phyloP scores from a whole-genome alignment of 2,888 invertebrate species.

The Coenonympha glycerion region DNA sequence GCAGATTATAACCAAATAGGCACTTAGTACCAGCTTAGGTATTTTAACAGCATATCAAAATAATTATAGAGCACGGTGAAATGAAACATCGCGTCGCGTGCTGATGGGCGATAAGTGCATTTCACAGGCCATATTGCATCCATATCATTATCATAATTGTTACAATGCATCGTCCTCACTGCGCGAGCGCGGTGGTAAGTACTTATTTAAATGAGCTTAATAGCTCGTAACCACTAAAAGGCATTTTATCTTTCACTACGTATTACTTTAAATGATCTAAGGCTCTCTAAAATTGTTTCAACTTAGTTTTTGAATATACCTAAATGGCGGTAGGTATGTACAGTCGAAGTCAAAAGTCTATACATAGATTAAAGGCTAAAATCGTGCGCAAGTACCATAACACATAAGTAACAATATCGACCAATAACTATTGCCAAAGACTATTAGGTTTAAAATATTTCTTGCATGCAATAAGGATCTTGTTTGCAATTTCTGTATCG shows the following conservation, averaged over 20 bases:
- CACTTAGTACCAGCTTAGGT: not conserved
- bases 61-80: constrained; percentile 45
- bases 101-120: constrained; percentile 61
- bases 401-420: too few relatives aligned
- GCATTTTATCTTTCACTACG: constrained; percentile 6
- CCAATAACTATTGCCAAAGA: too few relatives aligned
- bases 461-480: too few relatives aligned
- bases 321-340: too few relatives aligned
- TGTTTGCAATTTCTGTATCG: not conserved
- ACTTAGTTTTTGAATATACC: too few relatives aligned
- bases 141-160: constrained; percentile 70
- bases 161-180: constrained; percentile 37
- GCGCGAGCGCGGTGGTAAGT: constrained; percentile 28
- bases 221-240: constrained; percentile 18
- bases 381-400: too few relatives aligned
- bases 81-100: constrained; percentile 69
- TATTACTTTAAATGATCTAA: not conserved
- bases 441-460: too few relatives aligned
- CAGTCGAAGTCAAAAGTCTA: too few relatives aligned
- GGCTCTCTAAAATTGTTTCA: not conserved
- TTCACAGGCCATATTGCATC: constrained; percentile 72
- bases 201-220: constrained; percentile 34
- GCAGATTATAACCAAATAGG: too few relatives aligned
- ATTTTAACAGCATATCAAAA: constrained; percentile 44
- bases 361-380: too few relatives aligned